Conservation (phyloP, 2,888 invertebrate species). For the Perizoma flavofasciatum region DNA sequence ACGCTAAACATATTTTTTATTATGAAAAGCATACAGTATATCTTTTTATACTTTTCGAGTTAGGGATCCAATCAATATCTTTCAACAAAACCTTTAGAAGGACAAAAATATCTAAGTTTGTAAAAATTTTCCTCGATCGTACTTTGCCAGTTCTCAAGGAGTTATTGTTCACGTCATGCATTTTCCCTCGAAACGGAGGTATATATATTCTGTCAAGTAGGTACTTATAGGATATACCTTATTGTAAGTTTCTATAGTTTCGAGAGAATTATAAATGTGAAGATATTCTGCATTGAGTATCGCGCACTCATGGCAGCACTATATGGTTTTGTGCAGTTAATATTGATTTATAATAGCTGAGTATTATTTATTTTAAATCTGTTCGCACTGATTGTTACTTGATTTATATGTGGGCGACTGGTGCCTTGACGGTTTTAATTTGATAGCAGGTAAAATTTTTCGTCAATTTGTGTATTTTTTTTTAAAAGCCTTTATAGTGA, state of each 20-base stretch:
- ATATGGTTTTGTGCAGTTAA: constrained; percentile 16
- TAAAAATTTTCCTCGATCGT: constrained; percentile 13
- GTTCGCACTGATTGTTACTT: constrained; percentile 21
- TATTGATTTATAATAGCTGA: constrained; percentile 12
- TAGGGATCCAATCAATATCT: too few relatives aligned
- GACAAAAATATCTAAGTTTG: too few relatives aligned
- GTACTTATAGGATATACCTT: background rate
- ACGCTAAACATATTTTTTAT: too few relatives aligned
- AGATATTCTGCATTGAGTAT: too few relatives aligned
- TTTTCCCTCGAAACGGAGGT: constrained; percentile 30
- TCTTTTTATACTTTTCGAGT: too few relatives aligned
- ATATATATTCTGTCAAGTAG: constrained; percentile 14
- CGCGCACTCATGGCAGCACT: too few relatives aligned
- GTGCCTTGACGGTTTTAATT: constrained; percentile 6
- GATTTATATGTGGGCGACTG: constrained; percentile 23
- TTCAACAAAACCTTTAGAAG: too few relatives aligned
- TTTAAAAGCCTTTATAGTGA: background rate
- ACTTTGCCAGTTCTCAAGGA: constrained; percentile 28
- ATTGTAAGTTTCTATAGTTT: constrained; percentile 9
- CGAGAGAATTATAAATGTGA: too few relatives aligned
- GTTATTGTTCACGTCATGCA: constrained; percentile 33
- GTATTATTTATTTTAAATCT: constrained; percentile 21
- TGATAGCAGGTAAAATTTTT: constrained; percentile 12
- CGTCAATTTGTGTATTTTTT: constrained; percentile 7
- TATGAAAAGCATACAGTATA: too few relatives aligned